These are phyloP conservation scores for Cephus spinipes DNA, from an alignment of 2,888 invertebrate species.

Conservation along the genomic window DNA sequence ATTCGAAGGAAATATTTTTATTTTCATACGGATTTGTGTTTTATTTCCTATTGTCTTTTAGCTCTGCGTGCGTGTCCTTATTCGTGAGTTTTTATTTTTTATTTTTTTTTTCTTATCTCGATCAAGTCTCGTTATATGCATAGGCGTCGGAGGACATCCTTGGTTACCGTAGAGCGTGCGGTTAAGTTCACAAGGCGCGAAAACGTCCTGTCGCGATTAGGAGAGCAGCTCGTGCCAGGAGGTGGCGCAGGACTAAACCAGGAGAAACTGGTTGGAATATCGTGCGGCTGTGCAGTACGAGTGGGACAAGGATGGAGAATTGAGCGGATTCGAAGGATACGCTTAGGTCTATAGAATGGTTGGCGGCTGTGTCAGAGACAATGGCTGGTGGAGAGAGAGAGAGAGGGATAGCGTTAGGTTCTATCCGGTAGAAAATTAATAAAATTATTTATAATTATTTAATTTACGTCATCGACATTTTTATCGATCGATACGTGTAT, in stretches of 20 bases:
- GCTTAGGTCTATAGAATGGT: constrained; percentile 26
- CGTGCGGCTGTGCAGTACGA: constrained; percentile 28
- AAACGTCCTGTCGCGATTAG: constrained; percentile 62
- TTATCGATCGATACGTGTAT: background rate
- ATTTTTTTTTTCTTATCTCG: background rate
- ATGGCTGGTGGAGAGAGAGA: background rate
- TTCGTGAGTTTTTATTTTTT: background rate
- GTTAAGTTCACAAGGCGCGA: constrained; percentile 56
- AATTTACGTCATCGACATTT: background rate
- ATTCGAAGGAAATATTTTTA: background rate
- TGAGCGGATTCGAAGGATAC: constrained; percentile 17
- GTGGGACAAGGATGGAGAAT: constrained; percentile 27
- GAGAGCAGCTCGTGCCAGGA: constrained; percentile 52
- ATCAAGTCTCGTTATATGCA: background rate
- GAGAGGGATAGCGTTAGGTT: background rate
- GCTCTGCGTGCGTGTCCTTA: background rate
- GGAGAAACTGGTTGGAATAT: constrained; percentile 30
- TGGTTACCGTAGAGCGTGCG: constrained; percentile 13
- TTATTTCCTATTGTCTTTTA: background rate
- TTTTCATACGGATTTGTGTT: background rate
- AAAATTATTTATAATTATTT: background rate
- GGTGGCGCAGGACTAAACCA: constrained; percentile 63
- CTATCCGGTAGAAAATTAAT: background rate
- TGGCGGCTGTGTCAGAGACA: constrained; percentile 23
- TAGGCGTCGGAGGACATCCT: background rate